Percentiles rank a stretch among this genome's conserved stretches.
Evolutionary conservation across 2,113 vertebrate genomes (phyloP).

Genomic region (Anas platyrhynchos): DNA sequence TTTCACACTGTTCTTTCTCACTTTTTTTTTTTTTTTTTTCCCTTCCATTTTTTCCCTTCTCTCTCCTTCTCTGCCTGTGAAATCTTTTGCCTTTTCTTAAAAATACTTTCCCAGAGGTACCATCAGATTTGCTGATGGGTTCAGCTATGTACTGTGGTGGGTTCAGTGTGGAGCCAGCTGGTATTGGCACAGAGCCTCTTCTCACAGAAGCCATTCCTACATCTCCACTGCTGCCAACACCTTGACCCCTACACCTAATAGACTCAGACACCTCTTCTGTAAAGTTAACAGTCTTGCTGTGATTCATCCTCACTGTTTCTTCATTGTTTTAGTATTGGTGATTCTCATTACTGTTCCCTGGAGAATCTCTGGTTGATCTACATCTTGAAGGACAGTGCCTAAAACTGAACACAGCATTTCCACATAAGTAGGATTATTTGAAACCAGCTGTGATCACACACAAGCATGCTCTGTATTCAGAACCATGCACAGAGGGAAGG

Average conservation of each 20-base stretch:
- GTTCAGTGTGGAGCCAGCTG: not conserved
- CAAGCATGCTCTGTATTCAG: not conserved
- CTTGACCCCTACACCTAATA: not conserved
- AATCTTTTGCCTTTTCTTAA: not conserved
- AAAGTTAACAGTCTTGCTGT: not conserved
- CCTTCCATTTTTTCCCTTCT: not conserved
- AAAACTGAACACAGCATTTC: not conserved
- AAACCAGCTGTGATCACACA: not conserved
- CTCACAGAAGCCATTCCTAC: not conserved
- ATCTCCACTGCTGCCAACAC: not conserved
- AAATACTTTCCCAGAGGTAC: not conserved
- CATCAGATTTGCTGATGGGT: not conserved
- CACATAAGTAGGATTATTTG: not conserved
- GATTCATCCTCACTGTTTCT: not conserved
- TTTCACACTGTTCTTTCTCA: not conserved
- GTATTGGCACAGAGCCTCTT: not conserved
- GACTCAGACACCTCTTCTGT: not conserved
- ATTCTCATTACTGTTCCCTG: not conserved
- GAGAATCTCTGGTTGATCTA: not conserved
- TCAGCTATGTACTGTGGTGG: not conserved
- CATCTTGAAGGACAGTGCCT: not conserved
- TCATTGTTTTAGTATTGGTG: not conserved
- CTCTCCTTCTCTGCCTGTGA: not conserved
- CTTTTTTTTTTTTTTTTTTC: not conserved
- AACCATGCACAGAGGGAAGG: rapidly evolving